Evolutionary conservation across 2,113 vertebrate species (phyloP).

Genomic region (Sphaerodactylus townsendi): DNA sequence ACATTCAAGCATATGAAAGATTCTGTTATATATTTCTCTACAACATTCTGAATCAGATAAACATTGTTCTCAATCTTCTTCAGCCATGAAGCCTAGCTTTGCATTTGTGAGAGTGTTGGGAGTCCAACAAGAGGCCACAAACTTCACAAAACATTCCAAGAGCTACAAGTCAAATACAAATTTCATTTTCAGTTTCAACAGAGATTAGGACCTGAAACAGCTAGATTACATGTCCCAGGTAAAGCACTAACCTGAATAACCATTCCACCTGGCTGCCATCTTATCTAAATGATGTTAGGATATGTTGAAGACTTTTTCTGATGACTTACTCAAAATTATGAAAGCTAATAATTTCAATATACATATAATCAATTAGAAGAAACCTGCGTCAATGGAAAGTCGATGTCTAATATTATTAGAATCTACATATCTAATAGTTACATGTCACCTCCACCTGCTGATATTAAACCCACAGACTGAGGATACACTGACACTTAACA

Average conservation of each 20-base stretch:
- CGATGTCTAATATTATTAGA: conserved; percentile 17
- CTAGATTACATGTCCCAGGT: background rate
- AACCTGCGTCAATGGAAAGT: conserved; percentile 30
- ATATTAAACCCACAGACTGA: too few species aligned
- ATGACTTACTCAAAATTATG: background rate
- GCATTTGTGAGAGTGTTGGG: too few species aligned
- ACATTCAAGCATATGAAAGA: too few species aligned
- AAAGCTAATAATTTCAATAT: background rate
- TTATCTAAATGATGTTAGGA: background rate
- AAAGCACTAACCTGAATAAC: background rate
- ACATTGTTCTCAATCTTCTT: too few species aligned
- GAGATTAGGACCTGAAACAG: background rate
- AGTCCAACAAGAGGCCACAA: too few species aligned
- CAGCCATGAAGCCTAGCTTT: too few species aligned
- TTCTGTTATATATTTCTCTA: too few species aligned
- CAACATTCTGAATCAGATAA: too few species aligned
- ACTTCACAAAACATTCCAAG: too few species aligned
- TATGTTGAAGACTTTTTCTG: background rate
- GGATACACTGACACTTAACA: too few species aligned
- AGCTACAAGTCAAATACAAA: too few species aligned
- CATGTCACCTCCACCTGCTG: too few species aligned
- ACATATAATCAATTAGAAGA: background rate
- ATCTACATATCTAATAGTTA: background rate
- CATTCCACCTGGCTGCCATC: background rate
- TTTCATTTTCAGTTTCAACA: background rate